These are phyloP conservation scores for Sthenelais limicola DNA, from an alignment of 2,888 invertebrate species.

Conservation along the genomic window DNA sequence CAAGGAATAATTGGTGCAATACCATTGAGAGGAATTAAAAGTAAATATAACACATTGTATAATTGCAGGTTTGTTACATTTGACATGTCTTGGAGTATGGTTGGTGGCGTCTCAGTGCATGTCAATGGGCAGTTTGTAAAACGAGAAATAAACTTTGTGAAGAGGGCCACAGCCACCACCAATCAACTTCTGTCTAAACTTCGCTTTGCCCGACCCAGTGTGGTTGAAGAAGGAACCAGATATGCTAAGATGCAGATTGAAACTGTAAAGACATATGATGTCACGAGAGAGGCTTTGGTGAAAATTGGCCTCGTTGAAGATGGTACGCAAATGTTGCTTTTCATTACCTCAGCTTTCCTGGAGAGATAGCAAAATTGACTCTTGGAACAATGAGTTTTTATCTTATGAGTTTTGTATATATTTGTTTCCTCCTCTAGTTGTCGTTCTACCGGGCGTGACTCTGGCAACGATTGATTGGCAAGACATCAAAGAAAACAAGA, in stretches of 20 bases:
- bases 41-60: no score
- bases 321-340: no score
- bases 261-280: slow-evolving; percentile 9
- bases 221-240: not conserved
- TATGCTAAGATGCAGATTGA: slow-evolving; percentile 5
- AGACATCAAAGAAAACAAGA: slow-evolving; percentile 1
- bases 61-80: slow-evolving; percentile 14
- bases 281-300: slow-evolving; percentile 5
- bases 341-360: no score
- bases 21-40: no score
- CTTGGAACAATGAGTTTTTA: not conserved
- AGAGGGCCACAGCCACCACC: not conserved
- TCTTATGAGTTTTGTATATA: no score
- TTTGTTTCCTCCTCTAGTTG: no score
- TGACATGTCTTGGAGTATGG: slow-evolving; percentile 27
- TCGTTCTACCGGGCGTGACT: slow-evolving; percentile 11
- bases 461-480: slow-evolving; percentile 16
- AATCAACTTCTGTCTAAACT: slow-evolving; percentile 8
- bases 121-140: not conserved
- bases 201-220: slow-evolving; percentile 3
- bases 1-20: no score
- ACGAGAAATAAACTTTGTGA: slow-evolving; percentile 12
- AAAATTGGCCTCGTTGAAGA: not conserved
- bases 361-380: no score
- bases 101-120: slow-evolving; percentile 18